Evolutionary conservation across 2,888 invertebrate genomes (phyloP).

Genomic region (Hyposoter didymator): DNA sequence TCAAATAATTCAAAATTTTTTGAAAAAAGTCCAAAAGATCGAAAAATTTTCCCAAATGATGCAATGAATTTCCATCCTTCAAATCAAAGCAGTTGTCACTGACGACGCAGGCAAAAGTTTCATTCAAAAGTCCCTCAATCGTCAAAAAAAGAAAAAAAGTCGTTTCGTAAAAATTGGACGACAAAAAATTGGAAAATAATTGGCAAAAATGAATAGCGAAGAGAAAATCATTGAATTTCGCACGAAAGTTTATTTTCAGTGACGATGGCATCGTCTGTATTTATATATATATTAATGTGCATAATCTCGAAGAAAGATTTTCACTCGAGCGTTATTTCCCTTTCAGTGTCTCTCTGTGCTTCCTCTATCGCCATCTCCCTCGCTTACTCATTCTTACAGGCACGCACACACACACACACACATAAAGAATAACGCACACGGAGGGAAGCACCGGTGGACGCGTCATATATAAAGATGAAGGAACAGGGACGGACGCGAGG

Average conservation of each 20-base stretch:
- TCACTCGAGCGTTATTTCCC: slow-evolving; percentile 18
- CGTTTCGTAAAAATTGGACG: background rate
- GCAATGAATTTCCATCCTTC: no score
- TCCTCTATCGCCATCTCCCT: slow-evolving; percentile 21
- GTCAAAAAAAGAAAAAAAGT: background rate
- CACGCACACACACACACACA: background rate
- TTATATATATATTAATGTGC: background rate
- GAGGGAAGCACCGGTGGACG: slow-evolving; percentile 45
- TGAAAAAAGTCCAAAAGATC: no score
- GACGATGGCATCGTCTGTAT: background rate
- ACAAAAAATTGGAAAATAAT: background rate
- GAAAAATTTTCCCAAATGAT: no score
- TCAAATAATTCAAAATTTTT: no score
- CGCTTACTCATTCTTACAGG: slow-evolving; percentile 30
- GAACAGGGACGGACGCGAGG: slow-evolving; percentile 39
- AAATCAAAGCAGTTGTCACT: no score
- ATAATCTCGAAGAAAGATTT: slow-evolving; percentile 5
- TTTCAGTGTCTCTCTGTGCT: background rate
- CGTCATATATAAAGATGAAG: slow-evolving; percentile 55
- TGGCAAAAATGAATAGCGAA: background rate
- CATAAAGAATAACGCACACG: slow-evolving; percentile 16
- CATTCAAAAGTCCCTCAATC: no score
- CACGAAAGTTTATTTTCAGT: background rate
- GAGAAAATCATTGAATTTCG: background rate
- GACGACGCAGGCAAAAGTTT: no score